Percentiles rank a stretch among this genome's conserved stretches.
Evolutionary conservation across 2,113 vertebrate genomes (phyloP).

Genomic region (Apaloderma vittatum): DNA sequence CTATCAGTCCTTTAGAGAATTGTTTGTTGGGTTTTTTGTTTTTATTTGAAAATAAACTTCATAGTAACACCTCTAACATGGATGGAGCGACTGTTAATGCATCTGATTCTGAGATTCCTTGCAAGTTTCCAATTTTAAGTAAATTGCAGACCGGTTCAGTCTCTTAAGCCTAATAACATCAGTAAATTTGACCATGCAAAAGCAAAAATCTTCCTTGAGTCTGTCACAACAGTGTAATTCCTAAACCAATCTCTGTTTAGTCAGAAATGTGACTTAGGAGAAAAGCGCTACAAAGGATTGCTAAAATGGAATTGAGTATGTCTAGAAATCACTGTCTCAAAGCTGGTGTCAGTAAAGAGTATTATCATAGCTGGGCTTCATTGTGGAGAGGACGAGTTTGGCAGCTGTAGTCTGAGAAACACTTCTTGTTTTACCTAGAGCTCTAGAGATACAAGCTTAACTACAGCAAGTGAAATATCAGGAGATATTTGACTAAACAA

Average conservation of each 20-base stretch:
- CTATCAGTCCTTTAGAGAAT: neutral
- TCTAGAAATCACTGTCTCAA: neutral
- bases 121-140: neutral
- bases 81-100: neutral
- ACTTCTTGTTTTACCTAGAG: neutral
- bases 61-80: neutral
- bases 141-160: neutral
- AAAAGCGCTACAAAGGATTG: neutral
- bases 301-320: neutral
- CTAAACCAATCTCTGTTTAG: neutral
- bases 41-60: neutral
- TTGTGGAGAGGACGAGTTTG: neutral
- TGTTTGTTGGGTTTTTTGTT: neutral
- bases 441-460: neutral
- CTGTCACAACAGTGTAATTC: neutral
- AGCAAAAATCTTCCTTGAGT: neutral
- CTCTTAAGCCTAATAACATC: neutral
- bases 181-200: neutral
- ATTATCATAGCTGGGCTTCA: neutral
- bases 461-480: neutral
- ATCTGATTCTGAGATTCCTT: neutral
- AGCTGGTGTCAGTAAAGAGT: neutral
- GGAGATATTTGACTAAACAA: neutral
- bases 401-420: neutral
- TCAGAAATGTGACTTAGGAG: neutral